Conservation (phyloP, 92 coral and sea anemone species). For the Montipora capitata region DNA sequence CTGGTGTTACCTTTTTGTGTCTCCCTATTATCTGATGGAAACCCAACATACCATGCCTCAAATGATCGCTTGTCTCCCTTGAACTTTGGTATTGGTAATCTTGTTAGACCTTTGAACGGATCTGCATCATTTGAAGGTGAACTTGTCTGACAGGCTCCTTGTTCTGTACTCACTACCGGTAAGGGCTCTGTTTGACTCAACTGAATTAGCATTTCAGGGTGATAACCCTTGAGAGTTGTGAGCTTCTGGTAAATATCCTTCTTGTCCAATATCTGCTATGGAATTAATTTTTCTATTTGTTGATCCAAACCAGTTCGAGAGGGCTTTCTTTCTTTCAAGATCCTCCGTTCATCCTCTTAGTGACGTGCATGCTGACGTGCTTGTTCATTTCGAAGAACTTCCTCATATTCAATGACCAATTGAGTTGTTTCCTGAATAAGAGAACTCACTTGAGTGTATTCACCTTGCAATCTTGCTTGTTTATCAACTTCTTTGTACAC, state of each 20-base stretch:
- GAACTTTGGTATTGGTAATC: conserved; percentile 19
- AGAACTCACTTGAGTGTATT: neutral
- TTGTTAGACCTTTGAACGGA: conserved; percentile 28
- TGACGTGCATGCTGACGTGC: neutral
- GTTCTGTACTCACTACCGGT: neutral
- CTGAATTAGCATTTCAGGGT: neutral
- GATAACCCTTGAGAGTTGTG: neutral
- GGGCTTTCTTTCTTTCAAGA: neutral
- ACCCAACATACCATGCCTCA: conserved; percentile 45
- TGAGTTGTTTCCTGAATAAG: conserved; percentile 9
- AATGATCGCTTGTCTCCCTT: conserved; percentile 32
- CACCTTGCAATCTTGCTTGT: neutral
- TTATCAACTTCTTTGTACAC: conserved; percentile 20
- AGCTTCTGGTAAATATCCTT: neutral
- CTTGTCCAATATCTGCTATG: neutral
- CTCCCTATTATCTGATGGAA: conserved; percentile 35
- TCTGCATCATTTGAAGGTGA: neutral
- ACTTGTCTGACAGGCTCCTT: neutral
- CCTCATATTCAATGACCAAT: neutral
- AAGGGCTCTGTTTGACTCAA: neutral
- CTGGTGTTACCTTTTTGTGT: conserved; percentile 33
- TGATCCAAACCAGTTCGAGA: neutral
- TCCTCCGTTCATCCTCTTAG: neutral
- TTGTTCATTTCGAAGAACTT: neutral
- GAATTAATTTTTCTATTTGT: conserved; percentile 15